Conservation (phyloP, 2,113 vertebrate species). For the Hiodon alosoides region DNA sequence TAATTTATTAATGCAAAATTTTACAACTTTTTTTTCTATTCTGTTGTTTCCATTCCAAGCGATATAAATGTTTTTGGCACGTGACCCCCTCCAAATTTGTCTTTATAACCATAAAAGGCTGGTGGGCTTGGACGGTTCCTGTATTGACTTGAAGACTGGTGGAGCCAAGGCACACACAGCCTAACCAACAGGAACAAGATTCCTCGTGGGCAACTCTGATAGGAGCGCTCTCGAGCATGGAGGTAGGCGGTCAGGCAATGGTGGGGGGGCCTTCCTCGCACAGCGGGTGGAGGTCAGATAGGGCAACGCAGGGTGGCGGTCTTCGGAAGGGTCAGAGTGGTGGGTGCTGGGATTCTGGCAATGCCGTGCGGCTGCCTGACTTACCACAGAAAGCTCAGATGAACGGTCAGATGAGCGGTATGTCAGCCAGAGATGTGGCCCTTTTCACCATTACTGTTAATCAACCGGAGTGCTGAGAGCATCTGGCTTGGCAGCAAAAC, state of each 20-base stretch:
- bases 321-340: no score
- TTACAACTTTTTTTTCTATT: slow-evolving; percentile 33
- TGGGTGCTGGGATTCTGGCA: neutral
- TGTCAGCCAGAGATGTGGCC: neutral
- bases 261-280: no score
- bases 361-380: neutral
- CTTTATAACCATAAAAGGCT: slow-evolving; percentile 56
- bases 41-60: slow-evolving; percentile 37
- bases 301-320: neutral
- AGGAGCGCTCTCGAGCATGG: slow-evolving; percentile 17
- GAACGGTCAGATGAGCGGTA: neutral
- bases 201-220: slow-evolving; percentile 41
- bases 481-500: slow-evolving; percentile 18
- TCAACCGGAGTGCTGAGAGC: slow-evolving; percentile 16
- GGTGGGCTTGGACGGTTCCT: slow-evolving; percentile 52
- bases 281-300: slow-evolving; percentile 33
- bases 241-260: no score
- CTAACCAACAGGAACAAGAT: slow-evolving; percentile 49
- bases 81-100: slow-evolving; percentile 47
- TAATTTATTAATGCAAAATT: slow-evolving; percentile 46
- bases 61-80: slow-evolving; percentile 51
- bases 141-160: slow-evolving; percentile 40
- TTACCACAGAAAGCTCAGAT: neutral
- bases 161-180: slow-evolving; percentile 52
- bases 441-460: slow-evolving; percentile 18